Percentiles rank a stretch among this genome's conserved stretches.
phyloP scores from a whole-genome alignment of 2,888 invertebrate genomes.

The Odontomyia ornata region DNA sequence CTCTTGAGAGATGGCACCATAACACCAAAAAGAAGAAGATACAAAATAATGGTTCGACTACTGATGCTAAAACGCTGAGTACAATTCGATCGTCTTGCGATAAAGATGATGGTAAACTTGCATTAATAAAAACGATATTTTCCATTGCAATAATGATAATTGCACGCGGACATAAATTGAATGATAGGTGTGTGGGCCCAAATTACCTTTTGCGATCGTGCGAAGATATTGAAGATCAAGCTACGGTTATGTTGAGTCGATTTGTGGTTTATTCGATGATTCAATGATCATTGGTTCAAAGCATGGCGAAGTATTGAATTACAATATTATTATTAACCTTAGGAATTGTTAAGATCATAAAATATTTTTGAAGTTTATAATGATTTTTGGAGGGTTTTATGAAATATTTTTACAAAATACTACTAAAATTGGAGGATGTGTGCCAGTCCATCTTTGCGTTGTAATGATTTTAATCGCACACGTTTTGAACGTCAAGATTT shows the following conservation, averaged over 20 bases:
- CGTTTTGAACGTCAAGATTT: no score
- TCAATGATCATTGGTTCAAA: not conserved
- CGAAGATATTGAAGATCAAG: slow-evolving; percentile 34
- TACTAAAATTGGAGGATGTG: no score
- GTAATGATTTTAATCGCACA: no score
- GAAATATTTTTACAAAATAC: no score
- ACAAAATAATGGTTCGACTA: not conserved
- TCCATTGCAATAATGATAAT: not conserved
- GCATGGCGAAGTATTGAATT: no score
- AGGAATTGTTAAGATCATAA: no score
- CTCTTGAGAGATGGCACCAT: not conserved
- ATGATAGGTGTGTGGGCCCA: slow-evolving; percentile 20
- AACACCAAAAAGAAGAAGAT: not conserved
- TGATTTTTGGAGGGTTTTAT: no score
- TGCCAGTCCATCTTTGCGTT: no score
- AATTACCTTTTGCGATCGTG: slow-evolving; percentile 11
- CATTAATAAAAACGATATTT: not conserved
- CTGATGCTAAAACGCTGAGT: not conserved
- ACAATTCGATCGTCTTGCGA: not conserved
- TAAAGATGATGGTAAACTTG: not conserved
- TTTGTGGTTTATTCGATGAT: not conserved
- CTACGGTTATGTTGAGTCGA: not conserved
- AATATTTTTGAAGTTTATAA: no score
- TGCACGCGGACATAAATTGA: not conserved
- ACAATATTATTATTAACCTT: no score